A percentile compares a stretch with the other conserved stretches of the same genome.
Conservation (phyloP, 2,113 vertebrate genomes). For the Shinisaurus crocodilurus region DNA sequence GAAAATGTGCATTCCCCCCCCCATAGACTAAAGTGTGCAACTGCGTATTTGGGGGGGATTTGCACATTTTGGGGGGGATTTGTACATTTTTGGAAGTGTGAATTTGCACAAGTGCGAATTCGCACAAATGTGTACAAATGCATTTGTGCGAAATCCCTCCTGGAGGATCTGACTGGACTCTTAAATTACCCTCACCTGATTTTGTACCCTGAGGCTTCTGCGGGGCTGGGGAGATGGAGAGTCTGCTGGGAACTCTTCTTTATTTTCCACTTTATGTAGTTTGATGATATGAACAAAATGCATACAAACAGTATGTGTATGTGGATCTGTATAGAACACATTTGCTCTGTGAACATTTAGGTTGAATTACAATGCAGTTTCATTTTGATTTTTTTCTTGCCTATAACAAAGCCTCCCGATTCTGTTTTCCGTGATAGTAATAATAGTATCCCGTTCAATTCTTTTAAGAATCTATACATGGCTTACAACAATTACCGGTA, state of each 20-base stretch:
- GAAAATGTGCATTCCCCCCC: no score
- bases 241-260: background rate
- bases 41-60: no score
- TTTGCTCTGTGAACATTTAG: background rate
- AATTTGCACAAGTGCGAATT: no score
- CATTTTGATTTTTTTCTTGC: background rate
- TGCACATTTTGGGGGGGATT: no score
- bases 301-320: background rate
- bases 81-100: no score
- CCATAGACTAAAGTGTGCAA: no score
- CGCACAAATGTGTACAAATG: no score
- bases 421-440: background rate
- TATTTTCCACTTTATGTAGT: background rate
- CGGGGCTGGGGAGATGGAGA: no score
- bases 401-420: background rate
- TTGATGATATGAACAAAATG: background rate
- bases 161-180: no score
- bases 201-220: no score
- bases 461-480: background rate
- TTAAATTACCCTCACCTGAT: no score
- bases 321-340: background rate
- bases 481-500: background rate
- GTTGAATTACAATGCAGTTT: background rate
- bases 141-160: no score
- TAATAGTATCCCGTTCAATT: background rate